Evolutionary conservation across 1,140 invertebrate species (phyloP), one percentile per base, ranked within the genome.

Genomic region (Rhysida immarginata): DNA sequence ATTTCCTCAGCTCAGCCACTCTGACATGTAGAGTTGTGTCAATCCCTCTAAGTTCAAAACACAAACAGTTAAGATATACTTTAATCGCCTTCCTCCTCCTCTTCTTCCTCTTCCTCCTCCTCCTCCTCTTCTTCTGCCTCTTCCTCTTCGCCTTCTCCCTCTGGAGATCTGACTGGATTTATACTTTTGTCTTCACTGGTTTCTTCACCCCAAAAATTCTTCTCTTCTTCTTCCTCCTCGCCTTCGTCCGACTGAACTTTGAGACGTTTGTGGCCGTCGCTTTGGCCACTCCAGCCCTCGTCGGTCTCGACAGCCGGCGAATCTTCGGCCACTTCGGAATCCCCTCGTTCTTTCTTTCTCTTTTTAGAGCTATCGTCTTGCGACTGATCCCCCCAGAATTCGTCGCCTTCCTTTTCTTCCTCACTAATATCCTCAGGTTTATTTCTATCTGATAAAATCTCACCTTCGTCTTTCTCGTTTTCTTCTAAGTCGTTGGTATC

Each of bases 391-490:
- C 21, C 44, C 44, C 44, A 46, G 8, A 46, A 5, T 58, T 43
- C 45, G 20, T 26, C 56, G 35, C 27, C 44, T 21, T 54, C 54
- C 27, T 53, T 54, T 41, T 58, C 54, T 54, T 45, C 44, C 44
- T 63, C 51, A 13, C 48, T 42, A 21, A 44, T 53, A 54, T 41
- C 5, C 29, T 35, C 16, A 8, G 29, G n/a, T n/a, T n/a, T n/a
- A n/a, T n/a, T n/a, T n/a, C n/a, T 29, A 57, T 61, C 51, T 25
- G 26, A 53, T 14, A 26, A 24, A 35, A 50, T 57, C 54, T 62
- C 57, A 26, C 29, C 66, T 51, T 69, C 66, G 48, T 65, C 59
- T n/a, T 60, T 61, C 53, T 70, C 63, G 55, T 55, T 59, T 29
- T 61, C 55, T 48, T 63, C 57, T 43, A 46, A 52, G n/a, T 57